These are phyloP conservation scores for Achlya flavicornis DNA, from an alignment of 2,888 invertebrate species.

Conservation along the genomic window DNA sequence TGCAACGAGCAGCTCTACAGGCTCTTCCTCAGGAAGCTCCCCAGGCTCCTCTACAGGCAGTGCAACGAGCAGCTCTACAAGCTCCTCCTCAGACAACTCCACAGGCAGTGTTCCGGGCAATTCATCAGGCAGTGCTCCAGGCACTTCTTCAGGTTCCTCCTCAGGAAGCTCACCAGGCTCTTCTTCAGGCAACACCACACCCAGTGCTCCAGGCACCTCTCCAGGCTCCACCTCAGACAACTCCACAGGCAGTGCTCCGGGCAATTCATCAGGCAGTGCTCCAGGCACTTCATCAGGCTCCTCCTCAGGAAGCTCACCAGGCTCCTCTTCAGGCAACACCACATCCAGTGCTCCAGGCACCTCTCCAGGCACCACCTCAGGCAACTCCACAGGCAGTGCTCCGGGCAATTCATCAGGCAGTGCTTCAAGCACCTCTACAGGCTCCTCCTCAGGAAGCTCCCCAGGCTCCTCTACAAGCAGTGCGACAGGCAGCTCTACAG, in stretches of 20 bases:
- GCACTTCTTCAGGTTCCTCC: background rate
- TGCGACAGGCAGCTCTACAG: background rate
- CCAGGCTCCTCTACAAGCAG: background rate
- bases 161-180: background rate
- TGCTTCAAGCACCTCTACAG: background rate
- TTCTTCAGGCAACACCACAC: background rate
- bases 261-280: background rate
- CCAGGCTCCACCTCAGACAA: background rate
- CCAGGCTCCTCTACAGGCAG: too few species aligned
- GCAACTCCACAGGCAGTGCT: background rate
- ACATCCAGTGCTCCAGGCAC: background rate
- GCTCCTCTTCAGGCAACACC: background rate
- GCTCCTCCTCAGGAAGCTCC: background rate
- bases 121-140: background rate
- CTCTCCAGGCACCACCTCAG: background rate
- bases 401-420: background rate
- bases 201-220: background rate
- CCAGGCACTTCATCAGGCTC: background rate
- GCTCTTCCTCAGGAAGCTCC: too few species aligned
- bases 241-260: background rate
- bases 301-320: background rate
- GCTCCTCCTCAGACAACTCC: too few species aligned
- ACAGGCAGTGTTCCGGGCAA: too few species aligned
- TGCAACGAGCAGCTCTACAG: too few species aligned
- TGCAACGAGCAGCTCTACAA: too few species aligned